A percentile compares a stretch with the other conserved stretches of the same genome.
phyloP scores from a whole-genome alignment of 2,113 vertebrate species.

The Addax nasomaculatus region DNA sequence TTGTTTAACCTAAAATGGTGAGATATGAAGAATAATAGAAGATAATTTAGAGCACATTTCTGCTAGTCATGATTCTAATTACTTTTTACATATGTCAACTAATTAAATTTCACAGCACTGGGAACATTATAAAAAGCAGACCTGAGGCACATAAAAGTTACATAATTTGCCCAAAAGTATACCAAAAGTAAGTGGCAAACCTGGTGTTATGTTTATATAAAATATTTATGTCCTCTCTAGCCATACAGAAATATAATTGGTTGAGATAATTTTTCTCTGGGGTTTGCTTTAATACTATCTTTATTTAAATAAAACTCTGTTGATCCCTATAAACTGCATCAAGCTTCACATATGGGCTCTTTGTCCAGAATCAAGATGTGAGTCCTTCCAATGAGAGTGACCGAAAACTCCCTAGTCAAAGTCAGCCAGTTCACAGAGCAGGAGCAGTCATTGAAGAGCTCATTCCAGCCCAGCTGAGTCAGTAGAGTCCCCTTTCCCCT shows the following conservation, averaged over 20 bases:
- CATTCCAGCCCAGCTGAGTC: neutral
- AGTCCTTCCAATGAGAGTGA: neutral
- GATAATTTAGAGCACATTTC: neutral
- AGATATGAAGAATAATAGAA: neutral
- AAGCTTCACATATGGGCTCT: neutral
- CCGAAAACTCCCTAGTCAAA: neutral
- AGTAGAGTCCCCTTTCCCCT: neutral
- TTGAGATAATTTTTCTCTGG: slow-evolving; percentile 34
- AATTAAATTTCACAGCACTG: neutral
- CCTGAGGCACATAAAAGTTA: neutral
- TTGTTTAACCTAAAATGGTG: neutral
- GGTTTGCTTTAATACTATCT: slow-evolving; percentile 24
- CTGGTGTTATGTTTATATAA: neutral
- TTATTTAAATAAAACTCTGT: slow-evolving; percentile 43
- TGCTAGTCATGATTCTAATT: neutral
- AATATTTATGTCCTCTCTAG: neutral
- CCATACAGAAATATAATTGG: slow-evolving; percentile 14
- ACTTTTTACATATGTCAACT: neutral
- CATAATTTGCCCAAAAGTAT: neutral
- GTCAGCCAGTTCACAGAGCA: neutral
- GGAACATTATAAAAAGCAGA: neutral
- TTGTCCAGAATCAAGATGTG: slow-evolving; percentile 4
- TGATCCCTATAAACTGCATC: slow-evolving; percentile 16
- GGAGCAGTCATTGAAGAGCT: neutral
- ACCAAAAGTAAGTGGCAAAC: neutral